phyloP scores from a whole-genome alignment of 2,797 vertebrate genomes.

The Pachyuromys duprasi region DNA sequence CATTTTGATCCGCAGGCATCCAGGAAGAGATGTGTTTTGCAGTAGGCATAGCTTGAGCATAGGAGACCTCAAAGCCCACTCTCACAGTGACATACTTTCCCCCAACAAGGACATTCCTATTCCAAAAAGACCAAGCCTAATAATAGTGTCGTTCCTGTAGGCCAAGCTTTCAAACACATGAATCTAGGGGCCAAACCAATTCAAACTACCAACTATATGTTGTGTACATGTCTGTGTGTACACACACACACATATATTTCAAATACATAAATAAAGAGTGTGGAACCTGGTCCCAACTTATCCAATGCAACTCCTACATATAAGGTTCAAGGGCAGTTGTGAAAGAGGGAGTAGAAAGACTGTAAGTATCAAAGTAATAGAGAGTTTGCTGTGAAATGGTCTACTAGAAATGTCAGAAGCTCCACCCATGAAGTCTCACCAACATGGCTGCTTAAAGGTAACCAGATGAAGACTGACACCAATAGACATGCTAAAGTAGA shows the following conservation, averaged over 20 bases:
- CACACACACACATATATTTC: not conserved
- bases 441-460: not conserved
- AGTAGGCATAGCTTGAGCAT: not conserved
- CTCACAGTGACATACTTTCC: not conserved
- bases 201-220: not conserved
- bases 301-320: not conserved
- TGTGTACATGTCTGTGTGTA: not conserved
- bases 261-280: not conserved
- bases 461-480: not conserved
- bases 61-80: not conserved
- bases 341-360: not conserved
- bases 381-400: not conserved
- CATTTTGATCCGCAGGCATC: not conserved
- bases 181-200: not conserved
- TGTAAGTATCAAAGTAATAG: not conserved
- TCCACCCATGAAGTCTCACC: not conserved
- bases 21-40: not conserved
- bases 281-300: not conserved
- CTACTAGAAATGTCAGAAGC: not conserved
- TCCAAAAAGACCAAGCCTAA: not conserved
- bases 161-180: not conserved
- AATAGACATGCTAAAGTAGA: not conserved
- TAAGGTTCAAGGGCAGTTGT: not conserved
- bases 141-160: not conserved
- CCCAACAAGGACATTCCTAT: not conserved